Evolutionary conservation across 2,113 vertebrate species (phyloP).

Genomic region (Sinocyclocheilus anophthalmus): DNA sequence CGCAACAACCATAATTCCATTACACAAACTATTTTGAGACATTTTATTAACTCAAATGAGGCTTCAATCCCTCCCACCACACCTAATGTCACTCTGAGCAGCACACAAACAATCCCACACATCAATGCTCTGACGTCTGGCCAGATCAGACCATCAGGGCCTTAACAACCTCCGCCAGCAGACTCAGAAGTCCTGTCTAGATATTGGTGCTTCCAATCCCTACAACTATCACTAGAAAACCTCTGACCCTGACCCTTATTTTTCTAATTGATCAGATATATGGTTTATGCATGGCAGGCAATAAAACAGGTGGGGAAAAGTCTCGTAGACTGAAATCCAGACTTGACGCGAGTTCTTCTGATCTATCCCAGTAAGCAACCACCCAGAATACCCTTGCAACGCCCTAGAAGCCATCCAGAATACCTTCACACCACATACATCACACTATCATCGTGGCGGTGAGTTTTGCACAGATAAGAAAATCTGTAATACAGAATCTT

Average conservation of each 20-base stretch:
- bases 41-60: constrained; percentile 75
- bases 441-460: not conserved
- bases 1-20: constrained; percentile 67
- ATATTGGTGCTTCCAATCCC: not conserved
- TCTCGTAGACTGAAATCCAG: not conserved
- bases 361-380: not conserved
- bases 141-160: not conserved
- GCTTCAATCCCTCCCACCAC: constrained; percentile 56
- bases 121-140: constrained; percentile 8
- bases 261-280: too few relatives aligned
- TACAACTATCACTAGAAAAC: not conserved
- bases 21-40: constrained; percentile 75
- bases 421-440: not conserved
- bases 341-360: not conserved
- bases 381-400: not conserved
- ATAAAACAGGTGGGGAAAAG: not conserved
- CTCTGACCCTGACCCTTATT: not conserved
- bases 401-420: not conserved
- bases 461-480: constrained; percentile 2
- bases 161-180: constrained; percentile 58
- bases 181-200: not conserved
- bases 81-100: constrained; percentile 39
- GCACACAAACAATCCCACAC: constrained; percentile 42
- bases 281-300: not conserved
- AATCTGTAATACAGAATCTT: not conserved